Evolutionary conservation across 2,888 invertebrate species (phyloP).

Genomic region (Rhamphomyia laevipes): DNA sequence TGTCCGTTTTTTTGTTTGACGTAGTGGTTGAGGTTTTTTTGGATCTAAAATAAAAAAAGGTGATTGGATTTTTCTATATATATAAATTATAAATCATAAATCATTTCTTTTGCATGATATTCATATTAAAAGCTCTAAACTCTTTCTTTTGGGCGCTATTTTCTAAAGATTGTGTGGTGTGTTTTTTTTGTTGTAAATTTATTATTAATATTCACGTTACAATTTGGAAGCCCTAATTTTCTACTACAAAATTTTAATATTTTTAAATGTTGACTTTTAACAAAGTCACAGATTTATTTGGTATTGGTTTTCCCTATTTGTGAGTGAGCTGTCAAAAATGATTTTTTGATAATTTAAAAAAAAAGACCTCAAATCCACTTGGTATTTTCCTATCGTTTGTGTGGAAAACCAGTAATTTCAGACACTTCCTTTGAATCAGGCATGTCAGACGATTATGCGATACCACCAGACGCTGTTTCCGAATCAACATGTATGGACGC

Average conservation of each 20-base stretch:
- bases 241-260: no score
- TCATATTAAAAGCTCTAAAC: no score
- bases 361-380: slow-evolving; percentile 24
- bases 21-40: slow-evolving; percentile 11
- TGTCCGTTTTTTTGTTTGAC: slow-evolving; percentile 2
- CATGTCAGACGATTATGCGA: slow-evolving; percentile 91
- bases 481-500: slow-evolving; percentile 68
- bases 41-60: neutral
- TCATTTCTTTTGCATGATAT: no score
- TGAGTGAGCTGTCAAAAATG: slow-evolving; percentile 11
- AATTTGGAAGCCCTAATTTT: no score
- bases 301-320: neutral
- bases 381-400: slow-evolving; percentile 24
- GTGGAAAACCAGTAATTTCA: slow-evolving; percentile 46
- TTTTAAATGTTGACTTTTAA: no score
- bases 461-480: slow-evolving; percentile 88
- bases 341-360: slow-evolving; percentile 5
- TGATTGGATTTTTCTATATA: neutral
- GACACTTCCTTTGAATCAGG: slow-evolving; percentile 88
- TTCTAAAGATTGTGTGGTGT: slow-evolving; percentile 4
- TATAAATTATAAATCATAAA: neutral
- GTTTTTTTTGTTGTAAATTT: neutral
- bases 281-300: no score
- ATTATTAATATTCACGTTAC: neutral
- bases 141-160: slow-evolving; percentile 9